Conservation (phyloP, 2,888 invertebrate genomes). For the Pocota personata region DNA sequence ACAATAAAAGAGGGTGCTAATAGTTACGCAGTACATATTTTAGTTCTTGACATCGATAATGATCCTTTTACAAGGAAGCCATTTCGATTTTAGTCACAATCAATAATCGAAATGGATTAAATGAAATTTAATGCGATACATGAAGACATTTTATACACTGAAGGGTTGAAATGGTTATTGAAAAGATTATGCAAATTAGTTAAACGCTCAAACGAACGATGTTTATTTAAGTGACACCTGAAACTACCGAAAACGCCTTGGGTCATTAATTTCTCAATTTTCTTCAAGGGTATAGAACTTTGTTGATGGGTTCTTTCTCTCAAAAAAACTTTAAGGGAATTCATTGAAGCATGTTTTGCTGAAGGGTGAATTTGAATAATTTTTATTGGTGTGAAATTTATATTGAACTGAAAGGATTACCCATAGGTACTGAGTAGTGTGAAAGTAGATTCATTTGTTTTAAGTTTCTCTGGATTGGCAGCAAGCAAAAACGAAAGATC, state of each 20-base stretch:
- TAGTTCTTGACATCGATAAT: not conserved
- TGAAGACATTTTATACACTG: not conserved
- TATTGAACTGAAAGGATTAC: too few species aligned
- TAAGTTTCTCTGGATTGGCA: too few species aligned
- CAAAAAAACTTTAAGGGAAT: too few species aligned
- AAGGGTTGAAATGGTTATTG: conserved; percentile 19
- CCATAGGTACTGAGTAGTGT: too few species aligned
- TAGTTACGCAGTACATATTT: not conserved
- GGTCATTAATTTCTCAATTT: conserved; percentile 14
- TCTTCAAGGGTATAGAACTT: not conserved
- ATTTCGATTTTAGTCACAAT: conserved; percentile 8
- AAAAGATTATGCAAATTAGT: conserved; percentile 20
- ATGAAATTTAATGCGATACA: not conserved
- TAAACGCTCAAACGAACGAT: conserved; percentile 22
- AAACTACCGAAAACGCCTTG: conserved; percentile 32
- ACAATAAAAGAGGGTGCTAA: too few species aligned
- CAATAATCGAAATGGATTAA: conserved; percentile 35
- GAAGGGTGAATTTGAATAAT: too few species aligned
- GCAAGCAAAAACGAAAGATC: too few species aligned
- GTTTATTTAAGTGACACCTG: conserved; percentile 49
- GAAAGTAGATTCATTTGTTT: too few species aligned
- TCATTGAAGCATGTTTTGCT: too few species aligned
- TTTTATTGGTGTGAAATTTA: too few species aligned
- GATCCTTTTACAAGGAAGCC: conserved; percentile 47
- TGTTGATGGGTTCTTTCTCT: too few species aligned